Evolutionary conservation across 2,113 vertebrate species (phyloP), one percentile per base, ranked within the genome.

Genomic region (Protobothrops flavoviridis): DNA sequence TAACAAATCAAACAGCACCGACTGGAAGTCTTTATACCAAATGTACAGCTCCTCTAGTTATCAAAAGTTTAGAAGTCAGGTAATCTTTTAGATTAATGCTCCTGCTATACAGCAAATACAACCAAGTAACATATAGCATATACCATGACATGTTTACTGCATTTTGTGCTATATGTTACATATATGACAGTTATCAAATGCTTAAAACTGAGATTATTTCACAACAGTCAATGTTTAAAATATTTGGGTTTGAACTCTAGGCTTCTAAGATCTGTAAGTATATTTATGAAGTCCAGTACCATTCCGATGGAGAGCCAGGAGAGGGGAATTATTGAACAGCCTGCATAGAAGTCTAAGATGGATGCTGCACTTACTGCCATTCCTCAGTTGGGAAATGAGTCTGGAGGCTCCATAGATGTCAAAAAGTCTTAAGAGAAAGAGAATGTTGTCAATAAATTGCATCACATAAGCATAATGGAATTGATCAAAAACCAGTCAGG

Each of bases 221-320:
- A 55, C 94, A 90, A 92, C 91, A 92, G 94, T 94, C 96, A 97
- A 96, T 93, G 96, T 91, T 96, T 95, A 95, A 96, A 97, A 97
- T 96, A 95, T 95, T 96, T 94, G 92, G 96, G 94, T 96, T 45
- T 87, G 50, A 88, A 88, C 20, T 85, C 20, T 10, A 26, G 64
- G 43, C 91, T 93, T 91, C 94, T 26, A 87, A 88, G 91, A 9
- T 92, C 94, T 55, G 81, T 53, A 94, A 92, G 88, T 59, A 94
- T 59, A 74, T 43, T 61, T 91, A 57, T 93, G 55, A 57, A 92
- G 91, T 94, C 95, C 94, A 91, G 93, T 57, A 43, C 96, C 94
- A 93, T 96, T 91, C 95, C 94, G 1, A 50, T 88, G 48, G 56
- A 12, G 2, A 69, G 26, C 52, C n/a, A 59, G 48, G 50, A 95